Evolutionary conservation across 2,113 vertebrate species (phyloP).

Genomic region (Podarcis raffonei): DNA sequence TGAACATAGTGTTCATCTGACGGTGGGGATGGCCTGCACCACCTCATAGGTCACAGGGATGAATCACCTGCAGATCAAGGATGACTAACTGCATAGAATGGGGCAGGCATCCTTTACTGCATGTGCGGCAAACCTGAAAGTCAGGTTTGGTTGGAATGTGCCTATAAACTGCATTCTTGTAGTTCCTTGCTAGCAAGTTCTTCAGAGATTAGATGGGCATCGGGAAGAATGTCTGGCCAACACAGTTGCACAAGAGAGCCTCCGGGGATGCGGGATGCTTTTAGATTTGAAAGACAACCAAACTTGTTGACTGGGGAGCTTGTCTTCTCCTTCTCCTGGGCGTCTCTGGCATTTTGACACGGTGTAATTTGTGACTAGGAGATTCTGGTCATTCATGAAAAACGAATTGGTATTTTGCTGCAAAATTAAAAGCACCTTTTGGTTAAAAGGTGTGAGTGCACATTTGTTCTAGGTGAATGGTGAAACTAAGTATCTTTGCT

Average conservation of each 20-base stretch:
- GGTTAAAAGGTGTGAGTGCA: neutral
- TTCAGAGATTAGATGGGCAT: slow-evolving; percentile 24
- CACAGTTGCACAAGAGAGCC: neutral
- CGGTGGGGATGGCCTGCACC: neutral
- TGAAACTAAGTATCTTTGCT: neutral
- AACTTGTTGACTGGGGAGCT: neutral
- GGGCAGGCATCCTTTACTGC: neutral
- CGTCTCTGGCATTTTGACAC: neutral
- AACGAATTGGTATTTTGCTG: neutral
- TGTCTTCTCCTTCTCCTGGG: neutral
- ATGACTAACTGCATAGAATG: neutral
- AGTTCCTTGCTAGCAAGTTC: neutral
- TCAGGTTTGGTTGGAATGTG: neutral
- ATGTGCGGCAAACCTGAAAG: slow-evolving; percentile 13
- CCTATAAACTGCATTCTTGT: no score
- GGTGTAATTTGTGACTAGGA: neutral
- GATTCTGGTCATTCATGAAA: neutral
- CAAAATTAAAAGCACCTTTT: neutral
- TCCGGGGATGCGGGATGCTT: neutral
- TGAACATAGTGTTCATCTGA: neutral
- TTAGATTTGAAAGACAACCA: neutral
- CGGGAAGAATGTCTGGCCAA: neutral
- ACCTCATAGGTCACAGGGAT: neutral
- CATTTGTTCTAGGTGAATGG: neutral
- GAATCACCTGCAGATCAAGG: neutral